These are phyloP conservation scores for Nysson spinosus DNA, from an alignment of 2,888 invertebrate genomes.

Conservation along the genomic window DNA sequence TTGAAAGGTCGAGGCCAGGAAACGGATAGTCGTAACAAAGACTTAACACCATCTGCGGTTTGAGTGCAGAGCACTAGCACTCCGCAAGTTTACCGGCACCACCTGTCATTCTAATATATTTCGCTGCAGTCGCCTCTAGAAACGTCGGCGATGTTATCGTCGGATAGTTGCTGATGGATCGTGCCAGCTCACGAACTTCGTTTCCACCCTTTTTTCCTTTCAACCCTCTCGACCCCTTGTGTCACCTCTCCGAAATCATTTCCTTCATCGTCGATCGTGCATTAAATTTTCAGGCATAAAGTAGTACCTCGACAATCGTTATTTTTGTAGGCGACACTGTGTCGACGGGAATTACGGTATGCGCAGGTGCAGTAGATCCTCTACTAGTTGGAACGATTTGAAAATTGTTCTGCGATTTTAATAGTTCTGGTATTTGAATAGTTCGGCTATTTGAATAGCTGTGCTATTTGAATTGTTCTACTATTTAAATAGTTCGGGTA, in stretches of 20 bases:
- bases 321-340: too few species aligned
- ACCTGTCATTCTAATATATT: conserved; percentile 40
- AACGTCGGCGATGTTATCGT: conserved; percentile 35
- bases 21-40: conserved; percentile 3
- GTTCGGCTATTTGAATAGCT: too few species aligned
- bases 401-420: too few species aligned
- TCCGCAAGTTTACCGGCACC: conserved; percentile 8
- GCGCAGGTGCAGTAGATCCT: too few species aligned
- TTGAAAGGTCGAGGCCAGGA: too few species aligned
- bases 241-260: too few species aligned
- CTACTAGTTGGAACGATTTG: too few species aligned
- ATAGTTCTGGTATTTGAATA: too few species aligned
- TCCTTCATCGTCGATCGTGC: background rate
- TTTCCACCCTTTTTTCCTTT: conserved; percentile 10
- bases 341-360: too few species aligned
- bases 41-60: conserved; percentile 9
- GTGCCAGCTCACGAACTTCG: conserved; percentile 18
- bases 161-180: conserved; percentile 33
- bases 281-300: background rate
- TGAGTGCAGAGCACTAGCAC: conserved; percentile 5
- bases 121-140: conserved; percentile 1
- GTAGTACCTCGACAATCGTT: too few species aligned
- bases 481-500: too few species aligned
- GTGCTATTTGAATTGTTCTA: too few species aligned
- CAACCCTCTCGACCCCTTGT: conserved; percentile 18